A percentile compares a stretch with the other conserved stretches of the same genome.
These are phyloP conservation scores for Dermolepida albohirtum DNA, from an alignment of 2,888 invertebrate genomes.

Conservation along the genomic window DNA sequence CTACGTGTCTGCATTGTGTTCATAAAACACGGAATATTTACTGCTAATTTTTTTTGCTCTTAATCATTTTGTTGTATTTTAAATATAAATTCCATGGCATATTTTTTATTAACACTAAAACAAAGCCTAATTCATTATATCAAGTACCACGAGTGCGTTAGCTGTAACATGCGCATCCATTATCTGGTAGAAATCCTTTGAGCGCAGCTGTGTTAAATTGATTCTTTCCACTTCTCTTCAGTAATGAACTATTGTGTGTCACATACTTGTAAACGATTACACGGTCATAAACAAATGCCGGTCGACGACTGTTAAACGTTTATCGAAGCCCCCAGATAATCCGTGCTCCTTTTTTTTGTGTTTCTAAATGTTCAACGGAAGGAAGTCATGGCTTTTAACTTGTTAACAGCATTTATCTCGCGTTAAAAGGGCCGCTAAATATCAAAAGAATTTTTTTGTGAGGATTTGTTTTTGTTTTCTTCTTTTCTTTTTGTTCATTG, in stretches of 20 bases:
- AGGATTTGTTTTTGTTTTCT: slow-evolving; percentile 6
- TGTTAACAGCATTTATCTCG: slow-evolving; percentile 38
- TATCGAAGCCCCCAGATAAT: slow-evolving; percentile 32
- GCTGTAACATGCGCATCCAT: no score
- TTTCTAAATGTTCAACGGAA: slow-evolving; percentile 47
- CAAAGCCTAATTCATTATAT: no score
- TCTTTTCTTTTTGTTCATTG: slow-evolving; percentile 1
- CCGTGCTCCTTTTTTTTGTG: background rate
- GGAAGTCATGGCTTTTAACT: slow-evolving; percentile 55
- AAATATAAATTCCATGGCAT: no score
- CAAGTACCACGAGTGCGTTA: no score
- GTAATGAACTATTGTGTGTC: background rate
- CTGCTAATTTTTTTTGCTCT: no score
- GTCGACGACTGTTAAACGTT: slow-evolving; percentile 30
- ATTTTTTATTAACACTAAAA: no score
- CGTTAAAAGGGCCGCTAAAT: slow-evolving; percentile 8
- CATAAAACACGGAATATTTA: no score
- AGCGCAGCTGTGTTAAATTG: no score
- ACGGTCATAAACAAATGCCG: slow-evolving; percentile 37
- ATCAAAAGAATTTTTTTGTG: slow-evolving; percentile 11
- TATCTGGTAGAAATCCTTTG: no score
- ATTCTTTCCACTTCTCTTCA: slow-evolving; percentile 12
- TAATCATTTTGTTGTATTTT: no score
- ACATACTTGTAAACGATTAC: slow-evolving; percentile 2
- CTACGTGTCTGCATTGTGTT: no score